Evolutionary conservation across 2,797 vertebrate species (phyloP).

Genomic region (Brotula barbata): DNA sequence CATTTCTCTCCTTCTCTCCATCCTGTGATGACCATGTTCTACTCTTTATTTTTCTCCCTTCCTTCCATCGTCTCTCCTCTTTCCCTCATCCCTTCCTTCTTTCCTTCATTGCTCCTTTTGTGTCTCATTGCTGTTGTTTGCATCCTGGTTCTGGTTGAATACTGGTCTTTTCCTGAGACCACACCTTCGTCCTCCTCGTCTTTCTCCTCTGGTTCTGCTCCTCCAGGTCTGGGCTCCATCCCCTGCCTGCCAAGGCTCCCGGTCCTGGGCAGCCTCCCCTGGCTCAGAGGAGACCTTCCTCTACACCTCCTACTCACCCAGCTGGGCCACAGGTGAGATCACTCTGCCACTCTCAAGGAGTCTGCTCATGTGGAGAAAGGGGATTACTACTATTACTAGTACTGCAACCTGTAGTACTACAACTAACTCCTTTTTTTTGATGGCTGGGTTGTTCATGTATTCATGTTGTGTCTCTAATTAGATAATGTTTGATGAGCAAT

Average conservation of each 20-base stretch:
- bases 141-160: constrained; percentile 3
- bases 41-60: constrained; percentile 8
- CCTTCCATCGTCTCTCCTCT: background rate
- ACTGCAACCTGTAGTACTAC: too few relatives aligned
- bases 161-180: background rate
- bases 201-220: too few relatives aligned
- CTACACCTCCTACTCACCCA: constrained; percentile 74
- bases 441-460: too few relatives aligned
- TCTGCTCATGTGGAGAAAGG: too few relatives aligned
- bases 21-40: background rate
- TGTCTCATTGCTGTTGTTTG: background rate
- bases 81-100: background rate
- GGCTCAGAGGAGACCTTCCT: constrained; percentile 65
- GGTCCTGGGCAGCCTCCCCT: constrained; percentile 78
- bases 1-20: constrained; percentile 16
- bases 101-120: background rate
- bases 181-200: too few relatives aligned
- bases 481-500: too few relatives aligned
- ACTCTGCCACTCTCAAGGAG: background rate
- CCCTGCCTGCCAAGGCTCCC: constrained; percentile 73
- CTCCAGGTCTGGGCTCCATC: constrained; percentile 14
- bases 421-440: too few relatives aligned
- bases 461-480: too few relatives aligned
- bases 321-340: constrained; percentile 60
- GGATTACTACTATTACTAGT: too few relatives aligned